Base-by-base conservation (phyloP, 2,888 invertebrate species). In the Tanytarsus gracilentus region DNA sequence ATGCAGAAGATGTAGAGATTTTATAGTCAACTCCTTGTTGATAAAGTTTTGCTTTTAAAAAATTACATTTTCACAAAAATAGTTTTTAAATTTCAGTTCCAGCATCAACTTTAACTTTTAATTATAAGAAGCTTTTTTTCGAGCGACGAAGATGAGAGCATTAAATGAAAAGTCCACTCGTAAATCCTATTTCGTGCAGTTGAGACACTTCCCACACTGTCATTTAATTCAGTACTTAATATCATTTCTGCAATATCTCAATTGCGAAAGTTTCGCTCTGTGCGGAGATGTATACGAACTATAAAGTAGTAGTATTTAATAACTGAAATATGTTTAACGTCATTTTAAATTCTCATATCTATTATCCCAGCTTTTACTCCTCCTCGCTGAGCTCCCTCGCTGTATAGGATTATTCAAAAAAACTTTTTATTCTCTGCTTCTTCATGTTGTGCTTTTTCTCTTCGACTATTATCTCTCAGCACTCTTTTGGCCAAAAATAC, bases 161-260 rank as follows among this genome's bases (percentile, higher is more conserved):
- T 33, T 9, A 33, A 33, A n/a, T 11, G n/a, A 44, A 44, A 44
- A 44, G 44, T 44, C 44, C 44, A 44, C 44, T 44, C 44, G 23
- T 44, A 44, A 44, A 44, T 44, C 44, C 23, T n/a, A 44, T 44
- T 44, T 44, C 44, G 21, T 44, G 44, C 44, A 44, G n/a, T n/a
- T n/a, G n/a, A n/a, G n/a, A n/a, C n/a, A n/a, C n/a, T n/a, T n/a
- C n/a, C n/a, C n/a, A n/a, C n/a, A n/a, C n/a, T n/a, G n/a, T n/a
- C n/a, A n/a, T n/a, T n/a, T n/a, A n/a, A n/a, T n/a, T n/a, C n/a
- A n/a, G n/a, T n/a, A n/a, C n/a, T n/a, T n/a, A n/a, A n/a, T n/a
- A n/a, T n/a, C n/a, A n/a, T n/a, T n/a, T n/a, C n/a, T n/a, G n/a
- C 44, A 44, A 44, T 44, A 44, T 44, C 44, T 44, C 44, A 44